These are phyloP conservation scores for Cebidichthys violaceus DNA, from an alignment of 2,113 vertebrate genomes.

Conservation along the genomic window DNA sequence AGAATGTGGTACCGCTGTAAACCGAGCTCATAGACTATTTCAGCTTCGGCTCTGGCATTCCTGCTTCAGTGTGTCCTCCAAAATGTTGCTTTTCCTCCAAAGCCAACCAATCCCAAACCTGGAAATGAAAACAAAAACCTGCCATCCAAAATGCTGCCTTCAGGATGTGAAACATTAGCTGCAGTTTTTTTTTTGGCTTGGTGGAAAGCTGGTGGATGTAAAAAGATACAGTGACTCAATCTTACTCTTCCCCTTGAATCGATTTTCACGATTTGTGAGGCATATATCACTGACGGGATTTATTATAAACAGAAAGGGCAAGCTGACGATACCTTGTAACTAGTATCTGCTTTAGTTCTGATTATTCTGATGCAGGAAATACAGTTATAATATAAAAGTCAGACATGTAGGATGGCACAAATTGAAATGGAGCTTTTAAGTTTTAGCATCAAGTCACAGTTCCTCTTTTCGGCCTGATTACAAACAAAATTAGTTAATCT, in stretches of 20 bases:
- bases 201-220: slow-evolving; percentile 22
- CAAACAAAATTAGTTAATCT: neutral
- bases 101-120: slow-evolving; percentile 49
- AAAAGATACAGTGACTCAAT: slow-evolving; percentile 34
- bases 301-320: neutral
- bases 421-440: neutral
- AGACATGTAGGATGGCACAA: neutral
- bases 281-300: neutral
- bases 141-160: slow-evolving; percentile 4
- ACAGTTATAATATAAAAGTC: neutral
- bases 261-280: slow-evolving; percentile 18
- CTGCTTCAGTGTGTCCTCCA: slow-evolving; percentile 43
- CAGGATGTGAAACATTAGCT: slow-evolving; percentile 55
- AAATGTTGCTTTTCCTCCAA: slow-evolving; percentile 32
- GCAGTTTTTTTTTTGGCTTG: slow-evolving; percentile 32
- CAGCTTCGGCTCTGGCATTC: slow-evolving; percentile 44
- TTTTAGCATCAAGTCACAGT: neutral
- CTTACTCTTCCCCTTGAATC: slow-evolving; percentile 36
- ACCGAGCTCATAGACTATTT: slow-evolving; percentile 56
- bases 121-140: slow-evolving; percentile 45
- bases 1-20: slow-evolving; percentile 56
- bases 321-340: neutral
- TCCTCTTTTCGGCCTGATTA: no score
- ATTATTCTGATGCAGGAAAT: neutral
- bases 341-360: neutral